Conservation (phyloP, 1,140 invertebrate genomes). For the Drosophila pseudoananassae region DNA sequence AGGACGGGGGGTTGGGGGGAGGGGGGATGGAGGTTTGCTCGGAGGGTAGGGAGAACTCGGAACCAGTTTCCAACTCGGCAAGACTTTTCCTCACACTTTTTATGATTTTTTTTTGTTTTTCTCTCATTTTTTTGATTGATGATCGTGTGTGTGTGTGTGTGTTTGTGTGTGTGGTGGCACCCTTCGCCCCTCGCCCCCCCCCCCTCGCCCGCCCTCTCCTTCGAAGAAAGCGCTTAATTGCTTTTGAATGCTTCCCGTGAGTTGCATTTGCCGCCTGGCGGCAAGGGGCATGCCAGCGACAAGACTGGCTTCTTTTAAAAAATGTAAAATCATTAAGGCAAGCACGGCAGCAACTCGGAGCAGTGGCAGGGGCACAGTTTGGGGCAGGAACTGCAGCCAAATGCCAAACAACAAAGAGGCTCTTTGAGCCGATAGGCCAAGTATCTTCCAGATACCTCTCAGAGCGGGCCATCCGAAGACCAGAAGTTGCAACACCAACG, state of each 20-base stretch:
- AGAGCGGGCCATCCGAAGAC: neutral
- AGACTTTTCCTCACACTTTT: conserved; percentile 9
- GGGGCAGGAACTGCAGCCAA: conserved; percentile 26
- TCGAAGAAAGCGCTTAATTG: conserved; percentile 74
- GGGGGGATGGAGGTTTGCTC: no score
- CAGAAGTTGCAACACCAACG: neutral
- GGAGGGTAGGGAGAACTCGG: conserved; percentile 15
- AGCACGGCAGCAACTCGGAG: neutral
- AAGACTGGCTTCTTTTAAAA: conserved; percentile 55
- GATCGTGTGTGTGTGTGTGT: conserved; percentile 37
- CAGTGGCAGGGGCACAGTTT: neutral
- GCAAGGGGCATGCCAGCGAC: no score
- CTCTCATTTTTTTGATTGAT: conserved; percentile 69
- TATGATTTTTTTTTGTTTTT: conserved; percentile 5
- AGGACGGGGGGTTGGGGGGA: no score
- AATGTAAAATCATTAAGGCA: conserved; percentile 53
- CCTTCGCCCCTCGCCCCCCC: conserved; percentile 8
- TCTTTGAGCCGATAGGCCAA: conserved; percentile 30
- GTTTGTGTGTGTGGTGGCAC: conserved; percentile 2
- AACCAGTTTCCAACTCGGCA: conserved; percentile 22
- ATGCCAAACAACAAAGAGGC: conserved; percentile 46
- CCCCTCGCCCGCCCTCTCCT: conserved; percentile 1
- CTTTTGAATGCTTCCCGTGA: conserved; percentile 76
- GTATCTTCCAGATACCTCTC: conserved; percentile 16
- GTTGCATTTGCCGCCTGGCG: conserved; percentile 65